phyloP scores from a whole-genome alignment of 2,888 invertebrate genomes.

The Tenodera sinensis region DNA sequence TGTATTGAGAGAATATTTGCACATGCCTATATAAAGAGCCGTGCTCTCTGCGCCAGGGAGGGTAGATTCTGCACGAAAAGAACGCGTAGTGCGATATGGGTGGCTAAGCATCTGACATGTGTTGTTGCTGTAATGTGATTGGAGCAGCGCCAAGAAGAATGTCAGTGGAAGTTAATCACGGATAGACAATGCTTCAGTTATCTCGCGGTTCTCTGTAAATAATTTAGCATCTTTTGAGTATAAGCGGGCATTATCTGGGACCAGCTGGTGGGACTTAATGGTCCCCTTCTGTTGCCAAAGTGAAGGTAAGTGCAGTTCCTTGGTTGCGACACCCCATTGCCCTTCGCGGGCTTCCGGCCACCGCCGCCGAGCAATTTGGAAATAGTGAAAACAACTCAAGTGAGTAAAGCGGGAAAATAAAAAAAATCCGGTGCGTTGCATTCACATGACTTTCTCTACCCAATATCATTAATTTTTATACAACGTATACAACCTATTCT shows the following conservation, averaged over 20 bases:
- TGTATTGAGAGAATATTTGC: too few species aligned
- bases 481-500: too few species aligned
- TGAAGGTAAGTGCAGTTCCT: neutral
- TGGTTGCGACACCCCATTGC: neutral
- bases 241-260: neutral
- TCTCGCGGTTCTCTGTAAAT: neutral
- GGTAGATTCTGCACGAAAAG: neutral
- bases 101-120: neutral
- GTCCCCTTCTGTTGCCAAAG: neutral
- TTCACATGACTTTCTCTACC: too few species aligned
- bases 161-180: neutral
- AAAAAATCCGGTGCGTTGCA: too few species aligned
- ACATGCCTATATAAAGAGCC: too few species aligned
- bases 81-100: neutral
- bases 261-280: neutral
- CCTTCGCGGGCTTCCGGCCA: too few species aligned
- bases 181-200: neutral
- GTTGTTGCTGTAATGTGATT: neutral
- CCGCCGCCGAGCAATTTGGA: too few species aligned
- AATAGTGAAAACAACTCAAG: too few species aligned
- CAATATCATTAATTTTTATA: too few species aligned
- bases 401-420: too few species aligned
- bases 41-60: too few species aligned
- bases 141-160: neutral
- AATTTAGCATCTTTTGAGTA: neutral